phyloP scores from a whole-genome alignment of 2,888 invertebrate species.

The Scaptomyza tumidula region DNA sequence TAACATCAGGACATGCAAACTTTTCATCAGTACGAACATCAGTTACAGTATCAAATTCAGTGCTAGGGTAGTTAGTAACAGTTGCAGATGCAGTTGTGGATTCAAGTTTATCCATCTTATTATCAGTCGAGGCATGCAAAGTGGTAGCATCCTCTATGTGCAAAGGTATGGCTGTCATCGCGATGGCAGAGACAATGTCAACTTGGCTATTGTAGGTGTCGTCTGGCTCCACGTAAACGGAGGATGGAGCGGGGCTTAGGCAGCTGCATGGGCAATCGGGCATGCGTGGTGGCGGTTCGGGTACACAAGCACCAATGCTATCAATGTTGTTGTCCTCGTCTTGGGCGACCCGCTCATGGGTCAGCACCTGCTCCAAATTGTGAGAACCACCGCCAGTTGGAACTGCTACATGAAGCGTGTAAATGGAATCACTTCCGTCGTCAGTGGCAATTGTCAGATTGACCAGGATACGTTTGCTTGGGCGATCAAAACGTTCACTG shows the following conservation, averaged over 20 bases:
- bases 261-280: conserved; percentile 84
- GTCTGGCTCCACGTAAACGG: conserved; percentile 21
- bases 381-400: conserved; percentile 86
- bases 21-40: conserved; percentile 58
- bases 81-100: conserved; percentile 18
- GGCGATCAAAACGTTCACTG: conserved; percentile 70
- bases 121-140: conserved; percentile 18
- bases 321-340: conserved; percentile 36
- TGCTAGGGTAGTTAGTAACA: conserved; percentile 22
- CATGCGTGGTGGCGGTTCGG: conserved; percentile 83
- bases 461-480: conserved; percentile 88
- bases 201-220: conserved; percentile 34
- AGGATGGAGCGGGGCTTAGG: conserved; percentile 23
- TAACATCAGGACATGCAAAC: conserved; percentile 88
- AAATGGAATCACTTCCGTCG: conserved; percentile 87
- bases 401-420: conserved; percentile 92
- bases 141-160: conserved; percentile 35
- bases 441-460: conserved; percentile 93
- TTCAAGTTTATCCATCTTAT: conserved; percentile 13
- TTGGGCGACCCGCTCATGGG: conserved; percentile 60
- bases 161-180: conserved; percentile 27
- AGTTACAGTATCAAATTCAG: conserved; percentile 24
- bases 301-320: conserved; percentile 66
- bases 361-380: conserved; percentile 73
- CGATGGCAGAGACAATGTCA: conserved; percentile 47